A percentile compares a stretch with the other conserved stretches of the same genome.
These are phyloP conservation scores for Tragelaphus imberbis DNA, from an alignment of 2,113 vertebrate genomes.

Conservation along the genomic window DNA sequence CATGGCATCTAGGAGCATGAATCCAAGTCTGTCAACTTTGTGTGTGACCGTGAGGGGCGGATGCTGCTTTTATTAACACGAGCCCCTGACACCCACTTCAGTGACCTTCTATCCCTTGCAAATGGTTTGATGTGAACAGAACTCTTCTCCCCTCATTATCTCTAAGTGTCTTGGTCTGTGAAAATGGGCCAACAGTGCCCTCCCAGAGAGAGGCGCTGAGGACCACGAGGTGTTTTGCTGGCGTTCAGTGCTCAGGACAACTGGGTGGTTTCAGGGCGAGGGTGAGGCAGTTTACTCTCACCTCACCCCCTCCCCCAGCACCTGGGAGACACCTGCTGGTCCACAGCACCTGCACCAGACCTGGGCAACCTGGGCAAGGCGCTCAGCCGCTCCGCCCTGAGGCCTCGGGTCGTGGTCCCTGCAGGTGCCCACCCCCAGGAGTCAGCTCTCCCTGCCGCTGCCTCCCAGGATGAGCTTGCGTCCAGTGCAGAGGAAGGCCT, in stretches of 20 bases:
- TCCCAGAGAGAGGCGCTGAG: background rate
- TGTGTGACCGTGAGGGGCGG: background rate
- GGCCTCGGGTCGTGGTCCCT: background rate
- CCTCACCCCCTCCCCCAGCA: rapidly evolving
- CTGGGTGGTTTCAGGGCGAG: background rate
- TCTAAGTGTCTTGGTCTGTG: background rate
- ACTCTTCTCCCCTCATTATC: no score
- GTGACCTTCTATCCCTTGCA: background rate
- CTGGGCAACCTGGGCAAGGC: background rate
- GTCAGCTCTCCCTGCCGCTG: background rate
- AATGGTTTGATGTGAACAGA: background rate
- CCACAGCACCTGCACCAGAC: rapidly evolving
- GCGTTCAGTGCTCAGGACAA: rapidly evolving
- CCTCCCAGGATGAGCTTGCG: background rate
- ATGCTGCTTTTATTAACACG: rapidly evolving
- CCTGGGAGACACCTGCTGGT: background rate
- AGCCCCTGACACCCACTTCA: no score
- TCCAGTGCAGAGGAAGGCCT: background rate
- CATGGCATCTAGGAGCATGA: rapidly evolving
- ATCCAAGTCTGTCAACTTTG: rapidly evolving
- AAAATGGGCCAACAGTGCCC: background rate
- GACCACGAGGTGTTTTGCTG: rapidly evolving
- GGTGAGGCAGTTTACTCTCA: background rate
- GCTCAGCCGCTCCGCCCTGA: background rate
- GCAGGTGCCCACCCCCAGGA: background rate